A percentile compares a stretch with the other conserved stretches of the same genome.
These are phyloP conservation scores for Sebastes schlegelii DNA, from an alignment of 2,113 vertebrate species.

Conservation along the genomic window DNA sequence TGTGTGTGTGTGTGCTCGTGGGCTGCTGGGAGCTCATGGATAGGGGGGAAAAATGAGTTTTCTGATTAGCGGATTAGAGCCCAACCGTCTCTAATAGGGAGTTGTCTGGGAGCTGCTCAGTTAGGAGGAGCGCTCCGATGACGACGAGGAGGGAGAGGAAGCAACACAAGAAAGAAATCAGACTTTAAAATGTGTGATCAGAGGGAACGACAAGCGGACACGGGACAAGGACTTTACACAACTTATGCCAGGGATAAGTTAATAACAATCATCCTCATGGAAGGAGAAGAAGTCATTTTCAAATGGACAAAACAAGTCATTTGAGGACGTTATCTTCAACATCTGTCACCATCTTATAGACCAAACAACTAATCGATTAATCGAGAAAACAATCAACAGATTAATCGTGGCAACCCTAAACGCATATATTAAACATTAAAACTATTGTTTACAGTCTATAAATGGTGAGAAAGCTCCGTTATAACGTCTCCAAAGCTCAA, in stretches of 20 bases:
- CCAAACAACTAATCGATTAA: no score
- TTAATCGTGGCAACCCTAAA: no score
- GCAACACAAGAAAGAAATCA: background rate
- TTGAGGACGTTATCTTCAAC: no score
- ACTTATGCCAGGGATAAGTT: background rate
- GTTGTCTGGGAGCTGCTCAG: conserved; percentile 65
- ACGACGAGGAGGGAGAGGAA: background rate
- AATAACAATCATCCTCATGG: background rate
- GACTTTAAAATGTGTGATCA: conserved; percentile 9
- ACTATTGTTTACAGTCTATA: no score
- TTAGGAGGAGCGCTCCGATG: conserved; percentile 48
- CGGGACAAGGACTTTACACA: background rate
- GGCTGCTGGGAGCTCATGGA: conserved; percentile 53
- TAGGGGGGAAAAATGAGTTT: conserved; percentile 68
- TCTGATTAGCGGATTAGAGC: conserved; percentile 75
- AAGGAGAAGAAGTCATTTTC: background rate
- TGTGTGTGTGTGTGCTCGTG: conserved; percentile 30
- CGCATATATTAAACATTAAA: no score
- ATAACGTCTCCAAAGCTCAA: no score
- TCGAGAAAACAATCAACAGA: no score
- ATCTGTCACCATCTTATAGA: no score
- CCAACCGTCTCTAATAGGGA: conserved; percentile 69
- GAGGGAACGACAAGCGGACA: background rate
- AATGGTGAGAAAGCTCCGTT: no score
- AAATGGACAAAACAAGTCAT: no score